Percentiles rank a stretch among this genome's conserved stretches.
Evolutionary conservation across 1,140 invertebrate genomes (phyloP).

Genomic region (Yoshiicerus persimilis): DNA sequence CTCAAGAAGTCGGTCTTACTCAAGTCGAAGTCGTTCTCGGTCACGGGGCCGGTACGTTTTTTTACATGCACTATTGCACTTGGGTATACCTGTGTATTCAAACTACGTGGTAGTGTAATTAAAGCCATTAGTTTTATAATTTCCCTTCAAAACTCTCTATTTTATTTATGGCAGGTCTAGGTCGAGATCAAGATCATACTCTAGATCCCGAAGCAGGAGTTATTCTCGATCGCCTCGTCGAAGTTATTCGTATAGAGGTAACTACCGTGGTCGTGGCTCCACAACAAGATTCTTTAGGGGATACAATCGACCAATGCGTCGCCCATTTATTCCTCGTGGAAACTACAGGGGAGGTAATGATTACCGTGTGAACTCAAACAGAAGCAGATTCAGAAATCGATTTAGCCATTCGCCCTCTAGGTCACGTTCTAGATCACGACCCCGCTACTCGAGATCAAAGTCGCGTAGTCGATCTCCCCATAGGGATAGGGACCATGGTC

Average conservation of each 20-base stretch:
- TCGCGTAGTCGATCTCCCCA: background rate
- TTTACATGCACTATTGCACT: background rate
- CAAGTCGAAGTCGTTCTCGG: background rate
- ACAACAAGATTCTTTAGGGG: background rate
- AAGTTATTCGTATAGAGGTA: background rate
- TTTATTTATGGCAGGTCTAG: background rate
- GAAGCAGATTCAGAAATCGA: constrained; percentile 35
- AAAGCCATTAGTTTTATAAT: no score
- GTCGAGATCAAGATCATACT: constrained; percentile 23
- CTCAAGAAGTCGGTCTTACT: background rate
- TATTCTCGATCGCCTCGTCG: background rate
- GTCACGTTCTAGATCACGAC: constrained; percentile 31
- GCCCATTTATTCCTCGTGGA: background rate
- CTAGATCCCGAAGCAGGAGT: background rate
- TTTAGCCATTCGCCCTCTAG: constrained; percentile 32
- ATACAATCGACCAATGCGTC: background rate
- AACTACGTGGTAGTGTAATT: no score
- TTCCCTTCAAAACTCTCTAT: no score
- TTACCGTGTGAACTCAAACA: background rate
- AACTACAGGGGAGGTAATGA: background rate
- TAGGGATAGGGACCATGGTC: background rate
- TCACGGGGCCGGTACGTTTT: background rate
- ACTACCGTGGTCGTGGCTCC: background rate
- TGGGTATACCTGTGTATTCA: background rate
- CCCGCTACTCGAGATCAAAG: constrained; percentile 7